These are phyloP conservation scores for Gobionotothen gibberifrons DNA, from an alignment of 2,797 vertebrate species.

Conservation along the genomic window DNA sequence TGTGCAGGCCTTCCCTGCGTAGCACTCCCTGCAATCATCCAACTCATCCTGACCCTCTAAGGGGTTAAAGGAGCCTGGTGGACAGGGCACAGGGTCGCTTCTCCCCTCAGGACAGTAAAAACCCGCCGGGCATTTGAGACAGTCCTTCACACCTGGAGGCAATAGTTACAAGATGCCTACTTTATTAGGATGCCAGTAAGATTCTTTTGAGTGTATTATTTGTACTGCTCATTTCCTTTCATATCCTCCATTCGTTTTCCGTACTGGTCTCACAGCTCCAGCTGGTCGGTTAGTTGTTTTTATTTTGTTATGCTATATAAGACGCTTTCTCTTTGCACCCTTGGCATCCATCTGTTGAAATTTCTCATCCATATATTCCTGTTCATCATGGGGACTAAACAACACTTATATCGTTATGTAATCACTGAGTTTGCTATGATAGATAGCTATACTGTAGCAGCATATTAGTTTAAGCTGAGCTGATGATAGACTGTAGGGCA, in stretches of 20 bases:
- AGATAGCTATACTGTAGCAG: neutral
- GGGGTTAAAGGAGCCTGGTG: slow-evolving; percentile 85
- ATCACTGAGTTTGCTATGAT: slow-evolving; percentile 20
- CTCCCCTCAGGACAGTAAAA: slow-evolving; percentile 88
- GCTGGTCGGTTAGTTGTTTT: neutral
- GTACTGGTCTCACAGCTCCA: slow-evolving; percentile 17
- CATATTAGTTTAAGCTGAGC: slow-evolving; percentile 6
- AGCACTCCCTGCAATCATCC: slow-evolving; percentile 85
- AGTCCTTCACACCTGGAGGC: slow-evolving; percentile 83
- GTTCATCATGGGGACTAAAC: slow-evolving; percentile 21
- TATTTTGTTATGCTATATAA: slow-evolving; percentile 24
- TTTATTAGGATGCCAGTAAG: neutral
- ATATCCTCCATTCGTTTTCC: slow-evolving; percentile 28
- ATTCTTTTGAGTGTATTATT: neutral
- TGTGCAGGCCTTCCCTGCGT: slow-evolving; percentile 89
- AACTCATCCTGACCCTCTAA: slow-evolving; percentile 87
- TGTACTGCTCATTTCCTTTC: neutral
- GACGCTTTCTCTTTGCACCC: slow-evolving; percentile 28
- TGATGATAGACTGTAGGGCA: slow-evolving; percentile 18
- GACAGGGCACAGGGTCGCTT: slow-evolving; percentile 84
- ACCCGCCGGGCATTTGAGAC: slow-evolving; percentile 88
- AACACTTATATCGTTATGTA: slow-evolving; percentile 38
- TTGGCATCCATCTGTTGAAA: slow-evolving; percentile 50
- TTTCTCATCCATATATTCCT: slow-evolving; percentile 23
- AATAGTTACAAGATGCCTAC: slow-evolving; percentile 14